Percentiles rank a stretch among this genome's conserved stretches.
Conservation (phyloP, 2,797 vertebrate genomes). For the Prionace glauca region DNA sequence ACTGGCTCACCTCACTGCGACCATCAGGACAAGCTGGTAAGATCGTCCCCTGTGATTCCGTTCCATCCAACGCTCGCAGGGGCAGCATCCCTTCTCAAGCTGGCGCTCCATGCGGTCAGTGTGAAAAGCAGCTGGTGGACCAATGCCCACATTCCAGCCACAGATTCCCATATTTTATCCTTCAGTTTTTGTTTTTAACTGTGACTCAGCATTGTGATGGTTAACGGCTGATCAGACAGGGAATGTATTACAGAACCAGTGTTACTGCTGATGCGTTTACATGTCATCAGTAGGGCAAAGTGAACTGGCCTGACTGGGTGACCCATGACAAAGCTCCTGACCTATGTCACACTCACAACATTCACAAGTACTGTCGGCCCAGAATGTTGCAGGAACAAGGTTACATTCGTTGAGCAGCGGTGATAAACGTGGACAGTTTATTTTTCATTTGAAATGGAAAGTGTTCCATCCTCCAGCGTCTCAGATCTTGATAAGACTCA, state of each 20-base stretch:
- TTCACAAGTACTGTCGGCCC: not conserved
- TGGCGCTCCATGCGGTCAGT: too few relatives aligned
- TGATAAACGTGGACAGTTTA: not conserved
- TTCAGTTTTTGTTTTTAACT: not conserved
- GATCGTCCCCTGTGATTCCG: not conserved
- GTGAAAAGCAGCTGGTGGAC: not conserved
- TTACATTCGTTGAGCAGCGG: not conserved
- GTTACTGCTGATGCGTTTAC: not conserved
- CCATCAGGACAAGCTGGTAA: too few relatives aligned
- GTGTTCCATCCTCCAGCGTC: not conserved
- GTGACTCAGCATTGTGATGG: not conserved
- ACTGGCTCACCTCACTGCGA: too few relatives aligned
- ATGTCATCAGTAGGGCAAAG: not conserved
- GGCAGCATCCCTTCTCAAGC: not conserved
- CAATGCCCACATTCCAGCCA: not conserved
- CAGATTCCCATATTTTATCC: too few relatives aligned
- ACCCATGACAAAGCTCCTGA: not conserved
- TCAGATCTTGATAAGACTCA: not conserved
- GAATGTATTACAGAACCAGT: not conserved
- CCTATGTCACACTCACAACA: not conserved
- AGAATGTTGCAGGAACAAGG: not conserved
- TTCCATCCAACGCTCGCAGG: too few relatives aligned
- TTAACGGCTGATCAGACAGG: not conserved
- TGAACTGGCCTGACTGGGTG: not conserved
- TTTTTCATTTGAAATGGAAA: not conserved